Evolutionary conservation across 2,113 vertebrate species (phyloP).

Genomic region (Bufo gargarizans): DNA sequence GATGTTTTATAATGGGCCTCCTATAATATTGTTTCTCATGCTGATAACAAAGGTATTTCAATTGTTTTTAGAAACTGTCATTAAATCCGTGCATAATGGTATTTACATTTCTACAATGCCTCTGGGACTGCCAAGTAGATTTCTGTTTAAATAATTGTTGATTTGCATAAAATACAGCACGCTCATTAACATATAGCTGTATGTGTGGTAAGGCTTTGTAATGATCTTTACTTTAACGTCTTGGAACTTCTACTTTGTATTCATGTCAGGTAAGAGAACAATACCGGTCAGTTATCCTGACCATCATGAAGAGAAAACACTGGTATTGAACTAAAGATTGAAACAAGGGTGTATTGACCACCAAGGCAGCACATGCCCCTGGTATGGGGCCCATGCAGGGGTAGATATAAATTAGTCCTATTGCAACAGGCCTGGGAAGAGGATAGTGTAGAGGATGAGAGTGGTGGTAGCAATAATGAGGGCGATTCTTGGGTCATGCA

Average conservation of each 20-base stretch:
- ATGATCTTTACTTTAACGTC: not conserved
- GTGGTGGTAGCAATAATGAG: no score
- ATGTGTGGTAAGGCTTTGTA: not conserved
- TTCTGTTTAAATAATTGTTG: constrained; percentile 25
- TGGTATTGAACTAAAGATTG: not conserved
- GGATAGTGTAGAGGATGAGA: no score
- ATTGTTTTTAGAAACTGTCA: constrained; percentile 24
- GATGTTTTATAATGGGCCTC: not conserved
- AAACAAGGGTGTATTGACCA: not conserved
- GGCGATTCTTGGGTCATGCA: no score
- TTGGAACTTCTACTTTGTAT: not conserved
- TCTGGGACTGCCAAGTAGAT: not conserved
- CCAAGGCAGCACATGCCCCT: no score
- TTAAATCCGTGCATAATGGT: constrained; percentile 14
- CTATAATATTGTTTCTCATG: not conserved
- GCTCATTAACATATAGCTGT: not conserved
- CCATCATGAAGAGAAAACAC: not conserved
- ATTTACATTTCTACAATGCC: constrained; percentile 38
- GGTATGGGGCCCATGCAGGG: no score
- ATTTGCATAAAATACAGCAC: constrained; percentile 13
- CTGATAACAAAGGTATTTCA: constrained; percentile 33
- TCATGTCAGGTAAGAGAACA: not conserved
- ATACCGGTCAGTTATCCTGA: not conserved
- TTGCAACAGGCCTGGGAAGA: no score
- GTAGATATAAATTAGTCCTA: no score